phyloP scores from a whole-genome alignment of 2,888 invertebrate genomes.

The Aelia acuminata region DNA sequence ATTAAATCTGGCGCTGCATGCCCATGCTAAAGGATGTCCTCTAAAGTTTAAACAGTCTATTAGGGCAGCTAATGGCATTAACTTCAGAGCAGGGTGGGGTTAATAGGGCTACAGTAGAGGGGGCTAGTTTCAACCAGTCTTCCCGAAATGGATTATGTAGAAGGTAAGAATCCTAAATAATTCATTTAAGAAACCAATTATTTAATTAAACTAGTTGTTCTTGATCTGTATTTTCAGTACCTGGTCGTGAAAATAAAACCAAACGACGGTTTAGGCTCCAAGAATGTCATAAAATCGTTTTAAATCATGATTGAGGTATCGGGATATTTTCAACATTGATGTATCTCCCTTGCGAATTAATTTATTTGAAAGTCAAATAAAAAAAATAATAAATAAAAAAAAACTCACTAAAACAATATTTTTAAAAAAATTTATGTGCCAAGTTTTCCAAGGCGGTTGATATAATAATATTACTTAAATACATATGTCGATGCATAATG shows the following conservation, averaged over 20 bases:
- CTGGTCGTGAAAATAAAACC: neutral
- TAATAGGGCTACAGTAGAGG: conserved; percentile 49
- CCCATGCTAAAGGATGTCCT: conserved; percentile 55
- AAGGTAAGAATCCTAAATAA: conserved; percentile 35
- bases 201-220: neutral
- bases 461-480: neutral
- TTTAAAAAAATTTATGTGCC: too few relatives aligned
- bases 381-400: too few relatives aligned
- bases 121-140: conserved; percentile 43
- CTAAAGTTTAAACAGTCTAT: conserved; percentile 57
- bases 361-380: too few relatives aligned
- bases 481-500: too few relatives aligned
- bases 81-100: conserved; percentile 48
- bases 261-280: neutral
- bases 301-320: neutral
- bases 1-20: conserved; percentile 40
- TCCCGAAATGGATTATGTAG: conserved; percentile 24
- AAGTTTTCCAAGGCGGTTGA: neutral
- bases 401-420: too few relatives aligned
- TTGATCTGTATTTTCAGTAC: neutral
- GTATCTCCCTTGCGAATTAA: neutral
- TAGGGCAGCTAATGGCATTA: conserved; percentile 49
- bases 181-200: neutral
- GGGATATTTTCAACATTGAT: neutral
- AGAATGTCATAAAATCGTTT: neutral